These are phyloP conservation scores for Parnassius glacialis DNA, from an alignment of 2,888 invertebrate genomes.

Conservation along the genomic window DNA sequence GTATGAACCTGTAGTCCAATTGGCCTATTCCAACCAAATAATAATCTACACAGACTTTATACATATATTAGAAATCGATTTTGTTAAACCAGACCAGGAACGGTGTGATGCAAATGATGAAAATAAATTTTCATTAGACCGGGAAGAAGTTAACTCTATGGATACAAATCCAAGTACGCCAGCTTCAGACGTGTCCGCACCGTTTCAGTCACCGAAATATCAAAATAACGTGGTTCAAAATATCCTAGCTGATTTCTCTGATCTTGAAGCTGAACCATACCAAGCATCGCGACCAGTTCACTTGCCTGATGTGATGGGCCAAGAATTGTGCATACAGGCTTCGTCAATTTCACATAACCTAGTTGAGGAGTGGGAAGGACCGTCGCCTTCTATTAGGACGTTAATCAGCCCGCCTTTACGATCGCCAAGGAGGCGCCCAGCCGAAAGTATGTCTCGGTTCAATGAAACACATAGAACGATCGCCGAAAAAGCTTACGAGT, in stretches of 20 bases:
- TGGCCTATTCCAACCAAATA: slow-evolving; percentile 86
- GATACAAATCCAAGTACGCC: slow-evolving; percentile 64
- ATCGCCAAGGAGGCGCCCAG: slow-evolving; percentile 70
- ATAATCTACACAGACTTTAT: slow-evolving; percentile 93
- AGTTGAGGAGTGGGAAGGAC: slow-evolving; percentile 78
- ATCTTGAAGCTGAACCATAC: slow-evolving; percentile 79
- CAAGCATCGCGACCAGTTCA: slow-evolving; percentile 68
- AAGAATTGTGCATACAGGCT: slow-evolving; percentile 72
- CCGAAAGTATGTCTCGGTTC: slow-evolving; percentile 76
- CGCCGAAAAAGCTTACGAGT: slow-evolving; percentile 90
- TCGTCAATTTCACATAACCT: slow-evolving; percentile 71
- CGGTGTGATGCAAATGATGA: slow-evolving; percentile 53
- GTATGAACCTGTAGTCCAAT: slow-evolving; percentile 85
- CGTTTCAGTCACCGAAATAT: slow-evolving; percentile 75
- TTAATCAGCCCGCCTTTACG: slow-evolving; percentile 72
- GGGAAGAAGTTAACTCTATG: slow-evolving; percentile 59
- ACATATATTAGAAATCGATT: slow-evolving; percentile 86
- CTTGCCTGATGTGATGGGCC: slow-evolving; percentile 69
- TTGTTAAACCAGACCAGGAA: slow-evolving; percentile 68
- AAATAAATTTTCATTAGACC: slow-evolving; percentile 58
- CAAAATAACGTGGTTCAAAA: slow-evolving; percentile 81
- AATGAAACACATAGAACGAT: slow-evolving; percentile 76
- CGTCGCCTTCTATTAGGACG: slow-evolving; percentile 71
- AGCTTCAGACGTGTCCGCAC: slow-evolving; percentile 62
- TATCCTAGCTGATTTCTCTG: slow-evolving; percentile 83